Evolutionary conservation across 1,140 invertebrate species (phyloP).

Genomic region (Drosophila pruinosa): DNA sequence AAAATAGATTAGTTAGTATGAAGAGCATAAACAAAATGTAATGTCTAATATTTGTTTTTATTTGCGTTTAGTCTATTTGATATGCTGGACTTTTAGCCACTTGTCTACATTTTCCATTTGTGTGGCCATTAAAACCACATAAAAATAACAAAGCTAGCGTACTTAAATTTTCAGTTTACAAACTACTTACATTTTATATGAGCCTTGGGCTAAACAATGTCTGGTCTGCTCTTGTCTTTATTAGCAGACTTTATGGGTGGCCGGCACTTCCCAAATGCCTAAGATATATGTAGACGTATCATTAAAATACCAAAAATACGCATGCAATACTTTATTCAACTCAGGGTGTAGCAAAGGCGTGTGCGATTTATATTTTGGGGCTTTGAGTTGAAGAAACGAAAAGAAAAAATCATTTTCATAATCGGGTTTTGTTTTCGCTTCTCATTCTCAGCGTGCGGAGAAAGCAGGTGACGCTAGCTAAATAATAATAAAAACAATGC

Average conservation of each 20-base stretch:
- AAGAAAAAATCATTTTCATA: conserved; percentile 53
- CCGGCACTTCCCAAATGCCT: not conserved
- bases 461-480: conserved; percentile 44
- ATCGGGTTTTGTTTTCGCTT: conserved; percentile 60
- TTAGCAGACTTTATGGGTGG: not conserved
- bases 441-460: conserved; percentile 63
- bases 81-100: not conserved
- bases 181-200: conserved; percentile 39
- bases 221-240: conserved; percentile 7
- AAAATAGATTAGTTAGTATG: not conserved
- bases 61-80: conserved; percentile 21
- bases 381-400: conserved; percentile 17
- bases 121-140: conserved; percentile 61
- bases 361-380: conserved; percentile 16
- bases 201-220: conserved; percentile 15
- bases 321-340: not conserved
- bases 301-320: conserved; percentile 7
- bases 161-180: conserved; percentile 40
- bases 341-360: not conserved
- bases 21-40: not conserved
- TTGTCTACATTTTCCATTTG: conserved; percentile 49
- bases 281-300: not conserved
- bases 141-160: conserved; percentile 35
- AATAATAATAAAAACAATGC: conserved; percentile 29
- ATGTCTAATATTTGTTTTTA: conserved; percentile 14